Base-by-base conservation (phyloP, 2,797 vertebrate genomes). In the Poecilia gillii region DNA sequence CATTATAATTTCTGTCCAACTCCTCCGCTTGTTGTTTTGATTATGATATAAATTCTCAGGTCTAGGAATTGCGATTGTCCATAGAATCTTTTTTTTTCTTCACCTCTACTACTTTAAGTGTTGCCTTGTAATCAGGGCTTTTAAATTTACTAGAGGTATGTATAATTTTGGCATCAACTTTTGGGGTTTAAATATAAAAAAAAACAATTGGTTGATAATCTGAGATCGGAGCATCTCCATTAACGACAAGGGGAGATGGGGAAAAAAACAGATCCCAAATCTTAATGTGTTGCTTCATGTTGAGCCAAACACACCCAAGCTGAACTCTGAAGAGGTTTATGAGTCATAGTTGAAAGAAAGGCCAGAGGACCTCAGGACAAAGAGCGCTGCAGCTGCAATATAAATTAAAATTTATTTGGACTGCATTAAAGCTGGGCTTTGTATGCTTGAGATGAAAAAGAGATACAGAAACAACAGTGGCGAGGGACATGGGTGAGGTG, bases 231-330 rank as follows among this genome's bases (percentile, higher is more conserved):
- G 57, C 55, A 59, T 55, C 51, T 55, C 23, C 25, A 3, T 55
- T 59, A 59, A 59, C 12, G 1, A 31, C n/a, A 14, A 5, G 55
- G 55, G n/a, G 14, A 13, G 55, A 59, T 59, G 7, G n/a, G 3
- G 12, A 16, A 31, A 59, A 25, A 59, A 59, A 28, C 55, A 59
- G 55, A n/a, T 28, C 3, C 55, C 11, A 13, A 59, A 59, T 28
- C 59, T 14, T 16, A 28, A 64, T 33, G 13, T 31, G 5, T 62
- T 62, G 28, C 33, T 64, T 82, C 72, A 68, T 78, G 70, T 84
- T 85, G 85, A 89, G 80, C 45, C 47, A 51, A 86, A 82, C 87
- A 78, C 84, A 80, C 80, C 88, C 77, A 79, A 82, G 49, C 81
- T 81, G 87, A 92, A 87, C 83, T 49, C 55, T 57, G 36, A 41